Conservation (phyloP, 2,888 invertebrate species). For the Drosophila leonis region DNA sequence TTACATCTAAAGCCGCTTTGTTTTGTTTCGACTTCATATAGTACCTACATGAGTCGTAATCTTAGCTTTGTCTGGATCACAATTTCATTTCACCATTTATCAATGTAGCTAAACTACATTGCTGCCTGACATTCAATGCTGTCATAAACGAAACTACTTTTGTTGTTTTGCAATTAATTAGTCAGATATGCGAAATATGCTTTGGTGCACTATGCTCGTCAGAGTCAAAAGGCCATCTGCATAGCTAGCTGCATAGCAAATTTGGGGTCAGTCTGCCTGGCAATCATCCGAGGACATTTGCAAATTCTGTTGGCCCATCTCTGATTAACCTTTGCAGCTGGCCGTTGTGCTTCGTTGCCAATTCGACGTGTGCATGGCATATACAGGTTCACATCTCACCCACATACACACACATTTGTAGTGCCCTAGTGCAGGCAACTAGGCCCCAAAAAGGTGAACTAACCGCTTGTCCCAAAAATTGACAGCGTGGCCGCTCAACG, state of each 20-base stretch:
- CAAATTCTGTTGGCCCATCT: constrained; percentile 29
- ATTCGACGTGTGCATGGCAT: constrained; percentile 16
- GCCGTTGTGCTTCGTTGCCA: constrained; percentile 17
- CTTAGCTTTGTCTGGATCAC: not conserved
- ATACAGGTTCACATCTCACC: constrained; percentile 5
- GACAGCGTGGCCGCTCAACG: constrained; percentile 36
- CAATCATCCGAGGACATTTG: constrained; percentile 13
- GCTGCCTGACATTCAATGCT: not conserved
- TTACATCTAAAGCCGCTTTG: no score
- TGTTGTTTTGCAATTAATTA: constrained; percentile 9
- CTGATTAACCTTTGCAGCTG: constrained; percentile 34
- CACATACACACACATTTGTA: not conserved
- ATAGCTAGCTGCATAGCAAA: constrained; percentile 20
- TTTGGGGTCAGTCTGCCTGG: constrained; percentile 8
- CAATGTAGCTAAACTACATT: not conserved
- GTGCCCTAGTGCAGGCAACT: not conserved
- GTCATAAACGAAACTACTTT: not conserved
- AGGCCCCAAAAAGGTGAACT: constrained; percentile 32
- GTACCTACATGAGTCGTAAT: not conserved
- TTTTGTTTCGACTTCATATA: no score
- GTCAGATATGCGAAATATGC: constrained; percentile 12
- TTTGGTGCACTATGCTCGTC: constrained; percentile 2
- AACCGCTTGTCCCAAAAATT: constrained; percentile 28
- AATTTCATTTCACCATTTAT: not conserved
- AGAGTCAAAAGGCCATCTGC: constrained; percentile 14